Percentiles rank a stretch among this genome's conserved stretches.
phyloP scores from a whole-genome alignment of 2,888 invertebrate genomes.

The Lasioglossum zephyrum region DNA sequence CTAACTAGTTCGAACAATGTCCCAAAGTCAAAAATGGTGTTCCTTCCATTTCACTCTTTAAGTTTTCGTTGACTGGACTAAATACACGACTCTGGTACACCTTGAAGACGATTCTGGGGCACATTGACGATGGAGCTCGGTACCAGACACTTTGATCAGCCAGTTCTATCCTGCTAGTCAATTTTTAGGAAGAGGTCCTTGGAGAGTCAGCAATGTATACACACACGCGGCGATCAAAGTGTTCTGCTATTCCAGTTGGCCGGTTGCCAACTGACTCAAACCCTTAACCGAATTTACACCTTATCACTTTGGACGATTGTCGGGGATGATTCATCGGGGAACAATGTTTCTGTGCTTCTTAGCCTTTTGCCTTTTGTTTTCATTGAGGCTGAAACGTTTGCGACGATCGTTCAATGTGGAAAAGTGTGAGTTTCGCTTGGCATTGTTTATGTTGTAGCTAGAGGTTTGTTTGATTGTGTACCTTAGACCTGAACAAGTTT shows the following conservation, averaged over 20 bases:
- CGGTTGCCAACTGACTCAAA: not conserved
- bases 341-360: not conserved
- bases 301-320: not conserved
- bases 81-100: not conserved
- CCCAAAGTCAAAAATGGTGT: too few species aligned
- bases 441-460: not conserved
- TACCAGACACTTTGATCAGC: not conserved
- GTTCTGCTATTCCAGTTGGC: not conserved
- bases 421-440: not conserved
- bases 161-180: not conserved
- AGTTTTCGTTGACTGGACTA: too few species aligned
- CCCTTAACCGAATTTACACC: conserved; percentile 4
- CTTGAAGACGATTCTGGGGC: not conserved
- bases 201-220: not conserved
- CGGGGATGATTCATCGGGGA: not conserved
- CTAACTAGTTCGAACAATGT: too few species aligned
- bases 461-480: not conserved
- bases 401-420: not conserved
- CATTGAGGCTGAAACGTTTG: not conserved
- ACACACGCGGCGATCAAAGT: not conserved
- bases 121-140: not conserved
- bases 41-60: too few species aligned
- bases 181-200: not conserved
- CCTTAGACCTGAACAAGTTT: not conserved
- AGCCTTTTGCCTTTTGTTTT: not conserved